Evolutionary conservation across 1,140 invertebrate species (phyloP), one percentile per base, ranked within the genome.

Genomic region (Meloidogyne hapla): DNA sequence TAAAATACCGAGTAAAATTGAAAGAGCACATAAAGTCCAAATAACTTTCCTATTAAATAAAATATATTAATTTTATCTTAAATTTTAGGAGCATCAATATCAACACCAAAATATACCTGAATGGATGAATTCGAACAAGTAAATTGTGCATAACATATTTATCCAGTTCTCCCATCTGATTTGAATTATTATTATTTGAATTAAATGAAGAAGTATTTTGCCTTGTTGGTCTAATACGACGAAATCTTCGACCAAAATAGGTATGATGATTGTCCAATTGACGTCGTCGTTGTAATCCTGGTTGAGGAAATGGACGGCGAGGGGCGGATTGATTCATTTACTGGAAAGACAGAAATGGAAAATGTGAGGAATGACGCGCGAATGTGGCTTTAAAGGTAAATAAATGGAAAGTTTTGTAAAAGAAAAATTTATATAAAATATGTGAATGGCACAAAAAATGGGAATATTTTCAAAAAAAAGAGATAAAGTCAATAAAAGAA

Each of bases 21-120:
- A 77, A 21, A 77, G n/a, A 45, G 76, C 61, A 28, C 63, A 77
- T 13, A 74, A 12, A 25, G 38, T 13, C 76, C 76, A 77, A 77
- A 77, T 77, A 48, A 42, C 1, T 68, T 77, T 77, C 18, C 76
- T 77, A 18, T n/a, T 23, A 10, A 38, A 62, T 40, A n/a, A 25
- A 70, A 48, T 48, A 62, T 33, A 6, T 33, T 33, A 6, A 33
- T 33, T 23, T 38, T n/a, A n/a, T n/a, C n/a, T n/a, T n/a, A n/a
- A n/a, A 42, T 48, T 40, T 68, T 69, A 18, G 12, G 1, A 48
- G 23, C 26, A 40, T 28, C 12, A 40, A 26, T 12, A 33, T 2
- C 26, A 45, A 48, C 10, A 4, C 15, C 38, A 12, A 69, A 72
- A 48, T 23, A n/a, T 76, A 64, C 75, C 75, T 76, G 75, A 76